Evolutionary conservation across 2,797 vertebrate species (phyloP).

Genomic region (Pyrocephalus nanus): DNA sequence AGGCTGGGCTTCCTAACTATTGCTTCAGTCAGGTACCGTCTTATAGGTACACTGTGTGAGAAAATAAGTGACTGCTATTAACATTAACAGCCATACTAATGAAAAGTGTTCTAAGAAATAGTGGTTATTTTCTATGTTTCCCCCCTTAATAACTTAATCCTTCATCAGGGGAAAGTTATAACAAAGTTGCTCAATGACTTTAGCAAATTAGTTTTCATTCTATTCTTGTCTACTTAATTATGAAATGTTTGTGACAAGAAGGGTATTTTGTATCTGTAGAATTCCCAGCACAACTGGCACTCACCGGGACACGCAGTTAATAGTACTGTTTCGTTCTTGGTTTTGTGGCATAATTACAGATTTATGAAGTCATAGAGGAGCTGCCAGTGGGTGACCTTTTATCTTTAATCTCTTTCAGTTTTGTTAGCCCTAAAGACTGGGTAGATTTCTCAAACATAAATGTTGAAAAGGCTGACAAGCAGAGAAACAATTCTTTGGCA

Average conservation of each 20-base stretch:
- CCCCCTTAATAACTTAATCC: background rate
- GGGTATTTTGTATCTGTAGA: background rate
- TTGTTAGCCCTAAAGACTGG: constrained; percentile 86
- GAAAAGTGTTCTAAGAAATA: background rate
- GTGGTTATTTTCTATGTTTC: background rate
- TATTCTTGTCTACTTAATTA: background rate
- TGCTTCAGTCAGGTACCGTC: background rate
- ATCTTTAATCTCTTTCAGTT: constrained; percentile 57
- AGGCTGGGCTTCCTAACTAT: background rate
- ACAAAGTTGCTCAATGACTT: background rate
- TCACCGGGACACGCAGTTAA: background rate
- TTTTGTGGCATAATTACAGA: background rate
- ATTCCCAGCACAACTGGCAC: background rate
- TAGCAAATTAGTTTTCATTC: background rate
- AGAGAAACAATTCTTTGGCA: constrained; percentile 82
- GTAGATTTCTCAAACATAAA: constrained; percentile 82
- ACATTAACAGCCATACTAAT: background rate
- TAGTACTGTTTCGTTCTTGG: background rate
- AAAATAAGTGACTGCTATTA: background rate
- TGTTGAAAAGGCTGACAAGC: constrained; percentile 84
- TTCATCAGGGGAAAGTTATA: background rate
- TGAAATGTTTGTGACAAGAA: background rate
- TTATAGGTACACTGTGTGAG: background rate
- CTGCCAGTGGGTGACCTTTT: background rate
- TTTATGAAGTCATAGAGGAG: background rate